These are phyloP conservation scores for Anguilla marmorata DNA, from an alignment of 2,797 vertebrate genomes.

Conservation along the genomic window DNA sequence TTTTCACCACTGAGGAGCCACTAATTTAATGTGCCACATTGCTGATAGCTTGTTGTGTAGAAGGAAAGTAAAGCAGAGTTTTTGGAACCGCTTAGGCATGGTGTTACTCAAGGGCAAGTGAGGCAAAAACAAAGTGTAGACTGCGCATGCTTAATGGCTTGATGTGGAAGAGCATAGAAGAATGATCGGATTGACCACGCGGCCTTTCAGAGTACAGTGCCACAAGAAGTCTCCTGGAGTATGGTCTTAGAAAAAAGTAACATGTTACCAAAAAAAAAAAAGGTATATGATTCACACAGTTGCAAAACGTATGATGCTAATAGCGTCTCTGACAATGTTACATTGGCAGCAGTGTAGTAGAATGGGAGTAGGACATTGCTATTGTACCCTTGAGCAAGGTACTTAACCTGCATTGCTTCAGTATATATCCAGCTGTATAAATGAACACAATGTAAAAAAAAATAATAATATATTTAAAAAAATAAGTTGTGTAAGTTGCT, in stretches of 20 bases:
- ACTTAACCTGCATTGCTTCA: too few relatives aligned
- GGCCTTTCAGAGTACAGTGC: background rate
- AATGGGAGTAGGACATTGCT: too few relatives aligned
- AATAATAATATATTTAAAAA: too few relatives aligned
- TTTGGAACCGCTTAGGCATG: background rate
- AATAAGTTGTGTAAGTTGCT: too few relatives aligned
- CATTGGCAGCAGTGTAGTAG: background rate
- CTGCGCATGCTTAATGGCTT: background rate
- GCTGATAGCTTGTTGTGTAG: background rate
- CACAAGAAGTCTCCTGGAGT: background rate
- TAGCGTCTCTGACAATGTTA: background rate
- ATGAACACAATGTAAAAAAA: too few relatives aligned
- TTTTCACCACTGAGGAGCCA: constrained; percentile 20
- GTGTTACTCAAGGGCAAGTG: constrained; percentile 7
- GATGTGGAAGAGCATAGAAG: background rate
- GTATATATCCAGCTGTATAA: too few relatives aligned
- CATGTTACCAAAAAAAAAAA: background rate
- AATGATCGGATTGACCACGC: too few relatives aligned
- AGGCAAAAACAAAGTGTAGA: background rate
- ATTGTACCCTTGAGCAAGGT: too few relatives aligned
- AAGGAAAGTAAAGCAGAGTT: constrained; percentile 3
- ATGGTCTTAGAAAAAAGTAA: background rate
- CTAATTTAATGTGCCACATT: constrained; percentile 20
- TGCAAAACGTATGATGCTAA: too few relatives aligned
- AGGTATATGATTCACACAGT: background rate